These are phyloP conservation scores for Egretta garzetta DNA, from an alignment of 2,113 vertebrate species.

Conservation along the genomic window DNA sequence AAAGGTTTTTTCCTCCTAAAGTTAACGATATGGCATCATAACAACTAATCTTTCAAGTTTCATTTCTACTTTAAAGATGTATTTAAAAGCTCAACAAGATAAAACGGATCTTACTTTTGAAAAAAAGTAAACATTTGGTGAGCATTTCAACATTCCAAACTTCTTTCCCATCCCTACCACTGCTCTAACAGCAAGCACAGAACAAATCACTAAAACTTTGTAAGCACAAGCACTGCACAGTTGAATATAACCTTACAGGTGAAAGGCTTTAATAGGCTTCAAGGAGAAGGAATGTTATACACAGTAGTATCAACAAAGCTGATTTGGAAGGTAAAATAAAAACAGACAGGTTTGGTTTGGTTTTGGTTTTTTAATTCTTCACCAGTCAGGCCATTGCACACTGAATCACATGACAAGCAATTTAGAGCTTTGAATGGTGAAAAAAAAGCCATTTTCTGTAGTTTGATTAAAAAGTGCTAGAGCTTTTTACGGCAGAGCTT, in stretches of 20 bases:
- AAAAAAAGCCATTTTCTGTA: not conserved
- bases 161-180: not conserved
- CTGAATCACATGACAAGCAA: not conserved
- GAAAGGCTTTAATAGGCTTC: not conserved
- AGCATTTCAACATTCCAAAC: not conserved
- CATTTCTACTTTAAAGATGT: not conserved
- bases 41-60: not conserved
- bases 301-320: not conserved
- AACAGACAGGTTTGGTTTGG: not conserved
- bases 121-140: not conserved
- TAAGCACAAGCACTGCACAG: accelerated
- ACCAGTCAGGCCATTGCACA: not conserved
- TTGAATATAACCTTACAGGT: not conserved
- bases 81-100: not conserved
- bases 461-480: not conserved
- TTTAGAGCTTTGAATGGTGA: not conserved
- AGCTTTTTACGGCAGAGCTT: not conserved
- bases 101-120: not conserved
- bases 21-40: accelerated
- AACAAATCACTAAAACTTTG: not conserved
- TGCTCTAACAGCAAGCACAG: not conserved
- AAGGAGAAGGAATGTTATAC: not conserved
- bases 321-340: not conserved
- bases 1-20: not conserved
- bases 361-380: not conserved